These are phyloP conservation scores for Phthorimaea operculella DNA, from an alignment of 1,140 invertebrate species.

Conservation along the genomic window DNA sequence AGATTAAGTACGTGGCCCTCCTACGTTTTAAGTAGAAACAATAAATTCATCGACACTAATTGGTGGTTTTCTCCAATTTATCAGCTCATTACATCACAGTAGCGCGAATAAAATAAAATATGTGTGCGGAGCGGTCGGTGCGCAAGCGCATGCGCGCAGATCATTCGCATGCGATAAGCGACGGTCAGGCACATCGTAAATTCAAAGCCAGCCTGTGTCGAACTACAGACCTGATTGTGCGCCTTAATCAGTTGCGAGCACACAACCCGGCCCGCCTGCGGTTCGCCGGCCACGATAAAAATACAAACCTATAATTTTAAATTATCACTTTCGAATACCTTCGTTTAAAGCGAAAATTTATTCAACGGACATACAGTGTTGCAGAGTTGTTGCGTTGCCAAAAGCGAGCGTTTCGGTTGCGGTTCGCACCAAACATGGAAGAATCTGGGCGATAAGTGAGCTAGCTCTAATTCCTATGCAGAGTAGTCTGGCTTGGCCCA, in stretches of 20 bases:
- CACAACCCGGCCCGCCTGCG: conserved; percentile 10
- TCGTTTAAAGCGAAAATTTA: background rate
- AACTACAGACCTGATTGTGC: conserved; percentile 64
- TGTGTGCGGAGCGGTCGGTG: conserved; percentile 58
- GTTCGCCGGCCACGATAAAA: background rate
- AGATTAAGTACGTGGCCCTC: conserved; percentile 61
- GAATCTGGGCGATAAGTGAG: background rate
- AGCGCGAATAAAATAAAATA: conserved; percentile 68
- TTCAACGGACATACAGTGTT: background rate
- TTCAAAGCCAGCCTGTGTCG: conserved; percentile 58
- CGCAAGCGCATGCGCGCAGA: conserved; percentile 59
- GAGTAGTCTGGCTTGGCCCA: background rate
- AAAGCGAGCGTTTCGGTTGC: too few relatives aligned
- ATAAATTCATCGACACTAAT: conserved; percentile 68
- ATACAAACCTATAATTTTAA: conserved; percentile 3
- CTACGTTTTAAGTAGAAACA: conserved; percentile 67
- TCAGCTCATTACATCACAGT: conserved; percentile 68
- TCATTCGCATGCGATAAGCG: conserved; percentile 66
- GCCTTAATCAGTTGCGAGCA: conserved; percentile 57
- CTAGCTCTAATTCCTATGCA: background rate
- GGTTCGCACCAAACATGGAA: background rate
- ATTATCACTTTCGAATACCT: background rate
- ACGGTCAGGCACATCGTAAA: conserved; percentile 65
- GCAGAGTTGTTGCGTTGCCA: too few relatives aligned
- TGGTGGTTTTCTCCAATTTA: conserved; percentile 68